A percentile compares a stretch with the other conserved stretches of the same genome.
phyloP scores from a whole-genome alignment of 2,888 invertebrate species.

The Eilema griseolum region DNA sequence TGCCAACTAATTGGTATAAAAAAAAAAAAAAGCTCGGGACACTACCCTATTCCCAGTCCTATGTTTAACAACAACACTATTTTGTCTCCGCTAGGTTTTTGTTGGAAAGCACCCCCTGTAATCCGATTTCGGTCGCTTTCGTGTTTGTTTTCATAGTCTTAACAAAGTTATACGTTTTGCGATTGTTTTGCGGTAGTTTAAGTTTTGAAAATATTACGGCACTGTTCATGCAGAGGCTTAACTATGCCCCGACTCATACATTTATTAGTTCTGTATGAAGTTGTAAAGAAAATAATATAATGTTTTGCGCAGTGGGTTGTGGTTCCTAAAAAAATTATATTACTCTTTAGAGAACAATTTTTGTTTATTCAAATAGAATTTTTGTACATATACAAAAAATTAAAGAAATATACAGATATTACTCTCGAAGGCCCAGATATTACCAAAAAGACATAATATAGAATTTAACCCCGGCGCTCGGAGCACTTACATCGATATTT shows the following conservation, averaged over 20 bases:
- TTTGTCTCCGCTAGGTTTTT: constrained; percentile 52
- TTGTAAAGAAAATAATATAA: background rate
- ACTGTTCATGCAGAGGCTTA: constrained; percentile 19
- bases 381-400: too few relatives aligned
- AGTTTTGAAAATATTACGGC: constrained; percentile 49
- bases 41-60: constrained; percentile 46
- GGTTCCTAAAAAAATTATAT: constrained; percentile 2
- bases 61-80: constrained; percentile 48
- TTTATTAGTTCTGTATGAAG: constrained; percentile 20
- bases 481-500: too few relatives aligned
- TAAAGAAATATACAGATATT: too few relatives aligned
- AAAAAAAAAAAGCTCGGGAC: too few relatives aligned
- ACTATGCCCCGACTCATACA: background rate
- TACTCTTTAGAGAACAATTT: background rate
- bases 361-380: background rate
- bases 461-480: too few relatives aligned
- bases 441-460: too few relatives aligned
- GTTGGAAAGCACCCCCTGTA: constrained; percentile 58
- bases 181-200: constrained; percentile 50
- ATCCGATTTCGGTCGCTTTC: constrained; percentile 61
- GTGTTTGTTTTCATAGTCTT: constrained; percentile 62
- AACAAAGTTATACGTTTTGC: constrained; percentile 56
- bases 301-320: background rate
- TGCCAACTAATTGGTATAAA: too few relatives aligned
- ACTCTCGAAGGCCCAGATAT: too few relatives aligned